Evolutionary conservation across 2,797 vertebrate genomes (phyloP).

Genomic region (Micrastur ruficollis): DNA sequence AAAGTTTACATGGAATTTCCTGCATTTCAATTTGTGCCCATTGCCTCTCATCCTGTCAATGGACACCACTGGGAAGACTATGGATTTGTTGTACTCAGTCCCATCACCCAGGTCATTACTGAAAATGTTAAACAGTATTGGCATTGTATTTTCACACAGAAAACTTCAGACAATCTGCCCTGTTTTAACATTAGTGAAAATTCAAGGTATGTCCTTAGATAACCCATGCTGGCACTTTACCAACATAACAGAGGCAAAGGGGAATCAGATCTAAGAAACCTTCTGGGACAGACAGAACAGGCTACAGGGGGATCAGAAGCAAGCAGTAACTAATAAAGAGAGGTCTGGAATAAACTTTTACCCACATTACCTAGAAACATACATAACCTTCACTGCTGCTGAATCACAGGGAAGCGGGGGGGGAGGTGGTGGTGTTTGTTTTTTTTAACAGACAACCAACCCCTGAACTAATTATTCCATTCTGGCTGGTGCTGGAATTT

Average conservation of each 20-base stretch:
- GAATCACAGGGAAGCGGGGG: not conserved
- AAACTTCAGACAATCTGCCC: not conserved
- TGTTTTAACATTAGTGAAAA: not conserved
- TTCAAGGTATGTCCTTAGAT: not conserved
- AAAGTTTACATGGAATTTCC: not conserved
- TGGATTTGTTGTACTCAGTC: not conserved
- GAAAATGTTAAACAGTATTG: not conserved
- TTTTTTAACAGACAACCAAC: not conserved
- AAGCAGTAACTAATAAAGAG: not conserved
- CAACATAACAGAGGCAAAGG: not conserved
- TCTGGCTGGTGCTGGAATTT: not conserved
- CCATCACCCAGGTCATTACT: not conserved
- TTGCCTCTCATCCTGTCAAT: not conserved
- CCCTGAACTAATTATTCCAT: constrained; percentile 7
- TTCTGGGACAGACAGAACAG: not conserved
- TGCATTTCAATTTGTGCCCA: not conserved
- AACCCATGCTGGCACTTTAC: not conserved
- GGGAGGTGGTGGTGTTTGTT: not conserved
- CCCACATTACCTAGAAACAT: not conserved
- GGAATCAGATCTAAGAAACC: not conserved
- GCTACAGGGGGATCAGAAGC: not conserved
- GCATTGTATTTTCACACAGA: not conserved
- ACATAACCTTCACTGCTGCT: constrained; percentile 1
- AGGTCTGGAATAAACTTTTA: not conserved
- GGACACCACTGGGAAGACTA: not conserved